Evolutionary conservation across 2,113 vertebrate species (phyloP), one percentile per base, ranked within the genome.

Genomic region (Hyla sarda): DNA sequence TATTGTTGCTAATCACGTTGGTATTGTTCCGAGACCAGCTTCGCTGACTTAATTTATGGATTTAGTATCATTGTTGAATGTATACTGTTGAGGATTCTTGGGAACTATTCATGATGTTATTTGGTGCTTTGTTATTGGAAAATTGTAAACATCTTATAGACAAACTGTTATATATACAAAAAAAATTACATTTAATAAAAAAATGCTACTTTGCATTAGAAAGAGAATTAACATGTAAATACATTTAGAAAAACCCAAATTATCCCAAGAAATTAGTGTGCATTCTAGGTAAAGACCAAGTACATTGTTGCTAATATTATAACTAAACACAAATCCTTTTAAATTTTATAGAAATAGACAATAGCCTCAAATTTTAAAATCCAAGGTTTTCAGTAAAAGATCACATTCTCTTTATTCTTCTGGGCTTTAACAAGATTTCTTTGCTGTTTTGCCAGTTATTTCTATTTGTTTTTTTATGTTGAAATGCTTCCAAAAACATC

Each of bases 401-500:
- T 37, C 37, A 45, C 13, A 80, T 34, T 52, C 10, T 30, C 62
- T 52, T 48, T 50, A 41, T 60, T 62, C 82, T 84, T 30, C 6
- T 60, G 52, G 34, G 37, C 5, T 32, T 75, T 84, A 62, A 84
- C 72, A 76, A 32, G 6, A 17, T 17, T n/a, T 25, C 34, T 80
- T 75, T 84, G 16, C 48, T 76, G 52, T 74, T 77, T 67, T 65
- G 28, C 56, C 37, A 80, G 12, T 80, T 71, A 76, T 45, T 54
- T 45, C 62, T 80, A 56, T 80, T 67, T 77, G 28, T 47, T 48
- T 54, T 48, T 54, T 72, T 72, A 47, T 45, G 48, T 23, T 84
- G 72, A 76, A 84, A 76, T 76, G 41, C 37, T 73, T 86, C 84
- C 84, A 86, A 47, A 71, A 80, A 81, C 30, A 81, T 81, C 62